These are phyloP conservation scores for Hyles lineata DNA, from an alignment of 2,888 invertebrate species.

Conservation along the genomic window DNA sequence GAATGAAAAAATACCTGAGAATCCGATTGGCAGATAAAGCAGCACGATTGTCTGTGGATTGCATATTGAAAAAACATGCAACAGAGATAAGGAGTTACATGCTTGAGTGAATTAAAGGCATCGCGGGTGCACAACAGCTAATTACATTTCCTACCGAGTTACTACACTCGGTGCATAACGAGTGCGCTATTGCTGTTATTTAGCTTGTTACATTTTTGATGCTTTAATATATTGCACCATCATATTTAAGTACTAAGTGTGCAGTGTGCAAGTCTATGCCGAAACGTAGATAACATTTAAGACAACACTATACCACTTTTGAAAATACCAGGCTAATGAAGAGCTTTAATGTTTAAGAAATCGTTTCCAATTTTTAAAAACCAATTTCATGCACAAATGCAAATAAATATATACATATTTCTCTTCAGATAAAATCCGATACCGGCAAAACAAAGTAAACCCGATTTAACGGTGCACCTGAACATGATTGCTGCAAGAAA, in stretches of 20 bases:
- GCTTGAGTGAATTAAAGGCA: slow-evolving; percentile 77
- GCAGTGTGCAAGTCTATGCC: not conserved
- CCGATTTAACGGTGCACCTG: slow-evolving; percentile 2
- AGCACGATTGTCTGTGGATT: slow-evolving; percentile 79
- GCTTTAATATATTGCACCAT: slow-evolving; percentile 39
- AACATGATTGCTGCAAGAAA: not conserved
- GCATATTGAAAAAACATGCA: slow-evolving; percentile 85
- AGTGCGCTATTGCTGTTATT: slow-evolving; percentile 42
- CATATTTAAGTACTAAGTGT: not conserved
- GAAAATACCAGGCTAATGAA: not conserved
- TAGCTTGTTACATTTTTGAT: slow-evolving; percentile 48
- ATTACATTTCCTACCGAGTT: slow-evolving; percentile 83
- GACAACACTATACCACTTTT: not conserved
- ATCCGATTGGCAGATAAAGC: slow-evolving; percentile 79
- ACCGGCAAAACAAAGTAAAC: slow-evolving; percentile 29
- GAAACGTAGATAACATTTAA: not conserved
- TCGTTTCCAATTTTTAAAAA: not conserved
- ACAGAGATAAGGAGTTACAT: slow-evolving; percentile 82
- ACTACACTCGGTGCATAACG: slow-evolving; percentile 63
- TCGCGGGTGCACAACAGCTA: slow-evolving; percentile 71
- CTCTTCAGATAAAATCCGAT: slow-evolving; percentile 1
- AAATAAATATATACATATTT: not conserved
- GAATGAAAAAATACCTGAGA: slow-evolving; percentile 82
- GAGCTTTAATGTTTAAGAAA: not conserved
- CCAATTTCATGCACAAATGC: not conserved